A percentile compares a stretch with the other conserved stretches of the same genome.
Evolutionary conservation across 2,113 vertebrate genomes (phyloP).

Genomic region (Serilophus lunatus): DNA sequence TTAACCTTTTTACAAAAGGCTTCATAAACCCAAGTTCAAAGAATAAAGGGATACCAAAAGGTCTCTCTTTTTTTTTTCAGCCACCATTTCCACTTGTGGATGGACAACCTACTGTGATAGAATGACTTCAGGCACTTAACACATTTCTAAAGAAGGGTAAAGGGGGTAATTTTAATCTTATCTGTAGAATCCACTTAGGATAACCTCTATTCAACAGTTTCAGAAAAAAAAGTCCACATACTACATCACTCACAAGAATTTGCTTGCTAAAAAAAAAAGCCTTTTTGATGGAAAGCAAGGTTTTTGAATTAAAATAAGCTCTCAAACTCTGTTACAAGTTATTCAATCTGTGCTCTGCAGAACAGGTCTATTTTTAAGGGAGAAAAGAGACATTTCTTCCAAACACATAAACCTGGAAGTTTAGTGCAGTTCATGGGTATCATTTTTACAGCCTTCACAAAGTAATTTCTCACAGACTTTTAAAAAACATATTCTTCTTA

Average conservation of each 20-base stretch:
- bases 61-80: not conserved
- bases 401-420: not conserved
- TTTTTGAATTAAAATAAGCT: conserved; percentile 46
- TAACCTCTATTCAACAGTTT: not conserved
- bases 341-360: conserved; percentile 51
- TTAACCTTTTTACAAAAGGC: not conserved
- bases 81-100: not conserved
- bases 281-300: not conserved
- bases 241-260: not conserved
- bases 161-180: not conserved
- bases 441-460: not conserved
- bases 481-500: not conserved
- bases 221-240: not conserved
- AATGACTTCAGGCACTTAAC: not conserved
- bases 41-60: not conserved
- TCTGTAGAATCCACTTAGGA: not conserved
- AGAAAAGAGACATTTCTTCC: conserved; percentile 4
- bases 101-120: not conserved
- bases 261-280: not conserved
- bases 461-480: not conserved
- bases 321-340: conserved; percentile 7
- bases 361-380: conserved; percentile 59
- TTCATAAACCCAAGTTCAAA: not conserved
- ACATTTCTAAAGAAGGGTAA: not conserved
- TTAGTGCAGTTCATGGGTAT: not conserved